A percentile compares a stretch with the other conserved stretches of the same genome.
phyloP scores from a whole-genome alignment of 2,888 invertebrate species.

The Ormyrus thymus region DNA sequence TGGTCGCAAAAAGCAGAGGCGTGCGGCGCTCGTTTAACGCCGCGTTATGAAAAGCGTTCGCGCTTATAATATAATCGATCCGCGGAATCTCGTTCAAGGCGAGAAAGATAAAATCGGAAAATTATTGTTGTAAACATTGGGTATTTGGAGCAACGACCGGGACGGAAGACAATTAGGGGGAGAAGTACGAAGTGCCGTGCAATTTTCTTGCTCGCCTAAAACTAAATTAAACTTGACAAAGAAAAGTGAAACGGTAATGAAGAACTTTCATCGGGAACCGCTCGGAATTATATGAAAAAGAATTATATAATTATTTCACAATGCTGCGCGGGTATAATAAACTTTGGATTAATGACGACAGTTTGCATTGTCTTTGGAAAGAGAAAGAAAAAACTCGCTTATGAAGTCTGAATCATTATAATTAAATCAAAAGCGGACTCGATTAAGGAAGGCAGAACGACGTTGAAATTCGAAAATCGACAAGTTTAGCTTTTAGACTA shows the following conservation, averaged over 20 bases:
- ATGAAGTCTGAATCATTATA: too few relatives aligned
- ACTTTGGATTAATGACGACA: neutral
- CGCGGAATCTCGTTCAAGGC: slow-evolving; percentile 1
- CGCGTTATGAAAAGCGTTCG: neutral
- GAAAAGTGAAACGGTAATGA: neutral
- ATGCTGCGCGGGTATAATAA: too few relatives aligned
- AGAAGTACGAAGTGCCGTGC: neutral
- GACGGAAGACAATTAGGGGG: neutral
- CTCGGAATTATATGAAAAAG: neutral
- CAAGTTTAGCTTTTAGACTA: too few relatives aligned
- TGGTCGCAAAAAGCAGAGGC: too few relatives aligned
- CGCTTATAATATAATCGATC: neutral
- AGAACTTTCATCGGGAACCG: neutral
- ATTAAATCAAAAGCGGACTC: too few relatives aligned
- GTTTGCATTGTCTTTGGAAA: neutral
- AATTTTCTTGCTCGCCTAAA: neutral
- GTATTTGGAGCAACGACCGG: neutral
- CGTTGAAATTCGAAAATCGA: too few relatives aligned
- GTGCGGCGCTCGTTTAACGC: too few relatives aligned
- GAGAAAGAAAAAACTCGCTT: neutral
- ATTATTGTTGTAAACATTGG: neutral
- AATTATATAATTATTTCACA: too few relatives aligned
- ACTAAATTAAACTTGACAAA: neutral
- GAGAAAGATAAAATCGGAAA: neutral
- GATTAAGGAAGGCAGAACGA: too few relatives aligned